Evolutionary conservation across 2,888 invertebrate genomes (phyloP).

Genomic region (Dyspetes luteomarginatus): DNA sequence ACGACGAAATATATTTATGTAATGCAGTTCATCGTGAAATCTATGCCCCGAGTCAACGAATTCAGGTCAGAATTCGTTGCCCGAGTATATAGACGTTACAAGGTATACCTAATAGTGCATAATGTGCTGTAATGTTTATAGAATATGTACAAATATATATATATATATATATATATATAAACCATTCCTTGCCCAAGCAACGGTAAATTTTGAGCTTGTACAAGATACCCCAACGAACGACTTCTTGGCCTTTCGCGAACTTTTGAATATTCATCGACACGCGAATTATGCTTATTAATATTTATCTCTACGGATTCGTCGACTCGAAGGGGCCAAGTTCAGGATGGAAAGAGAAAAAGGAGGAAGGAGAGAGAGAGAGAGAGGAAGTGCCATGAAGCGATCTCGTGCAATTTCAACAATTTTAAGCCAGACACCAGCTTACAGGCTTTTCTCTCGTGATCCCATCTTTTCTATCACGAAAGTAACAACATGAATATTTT

Average conservation of each 20-base stretch:
- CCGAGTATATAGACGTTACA: too few relatives aligned
- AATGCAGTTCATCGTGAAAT: too few relatives aligned
- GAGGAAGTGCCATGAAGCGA: constrained; percentile 9
- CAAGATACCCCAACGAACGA: too few relatives aligned
- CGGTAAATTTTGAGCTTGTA: too few relatives aligned
- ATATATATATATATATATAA: constrained; percentile 13
- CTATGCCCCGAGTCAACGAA: too few relatives aligned
- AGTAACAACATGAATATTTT: constrained; percentile 38
- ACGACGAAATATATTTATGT: too few relatives aligned
- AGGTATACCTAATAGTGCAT: too few relatives aligned
- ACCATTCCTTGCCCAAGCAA: too few relatives aligned
- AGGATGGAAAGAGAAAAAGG: constrained; percentile 36
- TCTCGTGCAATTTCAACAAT: constrained; percentile 56
- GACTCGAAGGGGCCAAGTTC: constrained; percentile 62
- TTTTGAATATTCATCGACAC: constrained; percentile 76
- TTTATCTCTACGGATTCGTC: constrained; percentile 71
- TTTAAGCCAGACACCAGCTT: constrained; percentile 49
- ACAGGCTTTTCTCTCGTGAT: constrained; percentile 34
- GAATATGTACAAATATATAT: too few relatives aligned
- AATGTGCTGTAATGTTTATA: too few relatives aligned
- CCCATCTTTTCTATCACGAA: neutral
- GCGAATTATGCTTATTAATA: constrained; percentile 72
- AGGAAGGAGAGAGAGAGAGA: constrained; percentile 10
- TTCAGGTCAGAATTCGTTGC: too few relatives aligned
- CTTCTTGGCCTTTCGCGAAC: constrained; percentile 58